Conservation (phyloP, 2,113 vertebrate genomes). For the Catagonus wagneri region DNA sequence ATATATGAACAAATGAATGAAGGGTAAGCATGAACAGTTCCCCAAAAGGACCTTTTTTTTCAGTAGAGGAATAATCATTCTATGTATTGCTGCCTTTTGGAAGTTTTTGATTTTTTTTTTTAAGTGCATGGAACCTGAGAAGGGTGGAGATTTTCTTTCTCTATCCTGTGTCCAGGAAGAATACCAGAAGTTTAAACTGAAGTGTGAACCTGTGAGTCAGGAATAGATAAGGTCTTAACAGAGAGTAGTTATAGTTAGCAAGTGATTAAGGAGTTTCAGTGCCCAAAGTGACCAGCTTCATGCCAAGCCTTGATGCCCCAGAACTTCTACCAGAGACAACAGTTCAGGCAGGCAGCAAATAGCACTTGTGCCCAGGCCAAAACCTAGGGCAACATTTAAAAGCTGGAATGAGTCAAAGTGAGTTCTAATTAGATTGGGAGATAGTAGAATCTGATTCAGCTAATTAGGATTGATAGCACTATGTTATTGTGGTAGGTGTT, state of each 20-base stretch:
- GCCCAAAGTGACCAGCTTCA: slow-evolving; percentile 52
- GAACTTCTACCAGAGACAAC: slow-evolving; percentile 5
- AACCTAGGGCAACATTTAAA: slow-evolving; percentile 39
- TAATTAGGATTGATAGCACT: slow-evolving; percentile 1
- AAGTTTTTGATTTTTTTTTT: slow-evolving; percentile 35
- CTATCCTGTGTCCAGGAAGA: slow-evolving; percentile 50
- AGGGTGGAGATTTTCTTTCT: background rate
- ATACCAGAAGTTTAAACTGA: slow-evolving; percentile 51
- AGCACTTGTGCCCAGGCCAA: slow-evolving; percentile 32
- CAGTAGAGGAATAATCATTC: background rate
- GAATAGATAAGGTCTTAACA: slow-evolving; percentile 66
- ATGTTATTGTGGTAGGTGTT: background rate
- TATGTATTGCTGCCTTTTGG: background rate
- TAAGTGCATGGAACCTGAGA: background rate
- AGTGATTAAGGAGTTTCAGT: slow-evolving; percentile 66
- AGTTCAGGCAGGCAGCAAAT: background rate
- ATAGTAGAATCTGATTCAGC: slow-evolving; percentile 13
- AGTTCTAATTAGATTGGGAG: background rate
- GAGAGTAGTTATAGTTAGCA: slow-evolving; percentile 65
- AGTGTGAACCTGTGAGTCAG: slow-evolving; percentile 38
- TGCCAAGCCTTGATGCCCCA: slow-evolving; percentile 42
- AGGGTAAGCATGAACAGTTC: background rate
- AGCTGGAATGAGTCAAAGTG: slow-evolving; percentile 13
- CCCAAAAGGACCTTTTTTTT: background rate
- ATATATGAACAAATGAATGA: background rate